Base-by-base conservation (phyloP, 2,113 vertebrate genomes). In the Coryphaenoides rupestris region DNA sequence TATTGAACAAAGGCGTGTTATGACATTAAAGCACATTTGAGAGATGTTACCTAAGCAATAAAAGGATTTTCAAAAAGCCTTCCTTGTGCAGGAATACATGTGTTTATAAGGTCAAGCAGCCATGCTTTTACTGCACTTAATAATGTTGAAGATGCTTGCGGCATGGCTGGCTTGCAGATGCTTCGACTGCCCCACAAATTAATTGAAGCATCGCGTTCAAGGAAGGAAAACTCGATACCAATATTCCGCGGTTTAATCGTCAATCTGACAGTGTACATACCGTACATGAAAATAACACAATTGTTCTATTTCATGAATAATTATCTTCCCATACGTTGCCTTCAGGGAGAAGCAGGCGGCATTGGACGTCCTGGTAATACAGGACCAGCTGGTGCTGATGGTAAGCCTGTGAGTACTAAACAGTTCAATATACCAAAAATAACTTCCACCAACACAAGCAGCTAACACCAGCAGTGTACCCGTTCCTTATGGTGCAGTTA, bases 321-420 rank as follows among this genome's bases (percentile, higher is more conserved):
- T 23, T 4, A 22, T 57, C 1, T 45, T 73, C 68, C 9, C 5
- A n/a, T n/a, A n/a, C n/a, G 23, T 58, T 60, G 66, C 62, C 65
- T 80, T 5, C 62, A 98, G 96, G 96, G 96, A 73, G 94, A 95
- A 40, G 72, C 82, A 79, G 96, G 96, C 72, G 88, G 69, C 52
- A 74, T 82, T 50, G 96, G 95, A 57, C 89, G 82, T 65, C 85
- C 89, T 65, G 95, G 96, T 70, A 91, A 90, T 79, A 89, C 92
- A 84, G 96, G 96, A 84, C 91, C 91, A 80, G 82, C 90, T 91
- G 96, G 96, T 94, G 94, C 94, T 95, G 96, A 98, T 94, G 96
- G 96, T 98, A 98, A 98, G 96, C 96, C 95, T 98, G 96, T 98
- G 96, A 98, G 96, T 98, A 98, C 96, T 94, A 91, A 86, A 94